These are phyloP conservation scores for Artemia sinica DNA, from an alignment of 2,888 invertebrate species.

Conservation along the genomic window DNA sequence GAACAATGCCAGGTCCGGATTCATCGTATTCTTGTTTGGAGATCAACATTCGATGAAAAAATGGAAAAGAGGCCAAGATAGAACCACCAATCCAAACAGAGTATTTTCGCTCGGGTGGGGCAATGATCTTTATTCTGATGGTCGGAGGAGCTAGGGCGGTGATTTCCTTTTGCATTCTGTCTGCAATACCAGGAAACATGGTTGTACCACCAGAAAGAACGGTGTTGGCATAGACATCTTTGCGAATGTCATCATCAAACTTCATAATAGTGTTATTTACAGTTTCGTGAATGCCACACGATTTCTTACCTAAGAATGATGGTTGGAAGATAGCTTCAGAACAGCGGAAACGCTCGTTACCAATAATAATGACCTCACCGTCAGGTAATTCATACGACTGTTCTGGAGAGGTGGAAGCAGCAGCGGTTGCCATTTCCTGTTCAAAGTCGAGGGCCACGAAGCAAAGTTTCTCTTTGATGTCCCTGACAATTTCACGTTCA, in stretches of 20 bases:
- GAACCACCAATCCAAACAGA: conserved; percentile 97
- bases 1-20: conserved; percentile 84
- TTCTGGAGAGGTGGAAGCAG: conserved; percentile 72
- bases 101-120: conserved; percentile 89
- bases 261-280: conserved; percentile 88
- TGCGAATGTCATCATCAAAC: conserved; percentile 82
- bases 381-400: conserved; percentile 80
- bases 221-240: conserved; percentile 81
- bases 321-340: conserved; percentile 80
- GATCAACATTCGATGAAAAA: conserved; percentile 89
- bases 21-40: conserved; percentile 94
- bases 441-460: conserved; percentile 75
- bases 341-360: conserved; percentile 70
- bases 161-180: conserved; percentile 78
- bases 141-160: conserved; percentile 51
- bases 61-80: conserved; percentile 75
- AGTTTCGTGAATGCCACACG: conserved; percentile 73
- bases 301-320: conserved; percentile 76
- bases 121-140: conserved; percentile 55
- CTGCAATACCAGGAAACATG: conserved; percentile 83
- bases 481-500: conserved; percentile 81
- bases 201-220: conserved; percentile 82
- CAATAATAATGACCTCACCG: conserved; percentile 76
- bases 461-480: conserved; percentile 82
- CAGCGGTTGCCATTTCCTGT: conserved; percentile 80